A percentile compares a stretch with the other conserved stretches of the same genome.
phyloP scores from a whole-genome alignment of 1,140 invertebrate genomes.

The Diploscapter pachys region DNA sequence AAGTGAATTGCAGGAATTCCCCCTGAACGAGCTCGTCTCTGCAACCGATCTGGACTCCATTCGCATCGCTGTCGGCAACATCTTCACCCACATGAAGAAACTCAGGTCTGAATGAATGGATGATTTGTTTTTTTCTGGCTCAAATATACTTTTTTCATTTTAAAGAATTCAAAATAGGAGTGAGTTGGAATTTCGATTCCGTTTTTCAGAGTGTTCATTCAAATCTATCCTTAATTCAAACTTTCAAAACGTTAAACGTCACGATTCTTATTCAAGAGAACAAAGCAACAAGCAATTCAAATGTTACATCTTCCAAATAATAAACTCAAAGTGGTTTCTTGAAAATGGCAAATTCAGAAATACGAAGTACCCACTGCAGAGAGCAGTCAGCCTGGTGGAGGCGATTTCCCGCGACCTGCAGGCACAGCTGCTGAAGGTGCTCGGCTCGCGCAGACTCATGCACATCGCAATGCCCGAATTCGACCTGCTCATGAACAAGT shows the following conservation, averaged over 20 bases:
- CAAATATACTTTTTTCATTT: too few species aligned
- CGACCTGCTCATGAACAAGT: constrained; percentile 85
- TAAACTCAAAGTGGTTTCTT: neutral
- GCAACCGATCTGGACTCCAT: constrained; percentile 90
- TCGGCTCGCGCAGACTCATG: constrained; percentile 91
- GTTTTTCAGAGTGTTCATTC: too few species aligned
- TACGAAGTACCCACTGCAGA: constrained; percentile 94
- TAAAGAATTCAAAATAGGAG: too few species aligned
- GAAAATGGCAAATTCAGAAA: constrained; percentile 64
- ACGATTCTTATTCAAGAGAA: too few species aligned
- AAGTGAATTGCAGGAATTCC: constrained; percentile 72
- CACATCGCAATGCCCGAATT: constrained; percentile 98
- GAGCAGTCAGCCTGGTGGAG: constrained; percentile 86
- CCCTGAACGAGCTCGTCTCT: constrained; percentile 91
- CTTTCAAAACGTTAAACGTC: too few species aligned
- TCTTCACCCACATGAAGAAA: constrained; percentile 91
- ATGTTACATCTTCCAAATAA: neutral
- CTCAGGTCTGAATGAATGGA: constrained; percentile 62
- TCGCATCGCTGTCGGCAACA: constrained; percentile 76
- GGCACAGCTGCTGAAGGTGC: constrained; percentile 83
- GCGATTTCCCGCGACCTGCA: constrained; percentile 93
- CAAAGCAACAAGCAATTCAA: neutral
- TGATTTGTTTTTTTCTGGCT: too few species aligned
- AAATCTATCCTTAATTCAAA: too few species aligned
- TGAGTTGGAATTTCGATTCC: too few species aligned